Evolutionary conservation across 2,888 invertebrate species (phyloP).

Genomic region (Stenotaenia linearis): DNA sequence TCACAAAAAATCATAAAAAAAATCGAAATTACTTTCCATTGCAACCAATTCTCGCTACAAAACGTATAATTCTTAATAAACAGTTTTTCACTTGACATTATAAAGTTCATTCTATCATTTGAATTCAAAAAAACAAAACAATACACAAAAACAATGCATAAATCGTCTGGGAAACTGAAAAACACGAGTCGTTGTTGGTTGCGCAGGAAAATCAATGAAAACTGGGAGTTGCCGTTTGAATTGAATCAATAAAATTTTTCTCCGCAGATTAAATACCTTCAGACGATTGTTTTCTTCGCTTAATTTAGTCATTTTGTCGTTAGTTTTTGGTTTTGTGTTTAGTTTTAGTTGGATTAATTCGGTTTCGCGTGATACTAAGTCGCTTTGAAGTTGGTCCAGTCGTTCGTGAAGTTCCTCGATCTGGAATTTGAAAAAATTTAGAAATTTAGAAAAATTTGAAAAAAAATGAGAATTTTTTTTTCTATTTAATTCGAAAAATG

Average conservation of each 20-base stretch:
- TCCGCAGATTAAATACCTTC: background rate
- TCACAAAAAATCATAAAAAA: too few species aligned
- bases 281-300: slow-evolving; percentile 31
- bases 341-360: background rate
- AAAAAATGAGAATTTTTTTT: too few species aligned
- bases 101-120: background rate
- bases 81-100: background rate
- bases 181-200: background rate
- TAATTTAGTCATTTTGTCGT: background rate
- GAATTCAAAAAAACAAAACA: background rate
- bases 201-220: background rate
- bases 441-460: background rate
- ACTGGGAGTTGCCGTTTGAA: background rate
- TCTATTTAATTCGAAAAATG: background rate
- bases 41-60: background rate
- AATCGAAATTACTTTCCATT: background rate
- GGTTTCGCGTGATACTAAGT: slow-evolving; percentile 47
- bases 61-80: background rate
- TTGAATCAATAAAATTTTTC: background rate
- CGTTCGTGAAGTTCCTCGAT: slow-evolving; percentile 47
- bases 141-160: background rate
- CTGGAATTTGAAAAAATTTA: too few species aligned
- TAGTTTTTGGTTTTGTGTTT: background rate
- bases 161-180: background rate
- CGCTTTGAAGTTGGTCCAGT: slow-evolving; percentile 47